Base-by-base conservation (phyloP, 2,797 vertebrate species). In the Coreius guichenoti region DNA sequence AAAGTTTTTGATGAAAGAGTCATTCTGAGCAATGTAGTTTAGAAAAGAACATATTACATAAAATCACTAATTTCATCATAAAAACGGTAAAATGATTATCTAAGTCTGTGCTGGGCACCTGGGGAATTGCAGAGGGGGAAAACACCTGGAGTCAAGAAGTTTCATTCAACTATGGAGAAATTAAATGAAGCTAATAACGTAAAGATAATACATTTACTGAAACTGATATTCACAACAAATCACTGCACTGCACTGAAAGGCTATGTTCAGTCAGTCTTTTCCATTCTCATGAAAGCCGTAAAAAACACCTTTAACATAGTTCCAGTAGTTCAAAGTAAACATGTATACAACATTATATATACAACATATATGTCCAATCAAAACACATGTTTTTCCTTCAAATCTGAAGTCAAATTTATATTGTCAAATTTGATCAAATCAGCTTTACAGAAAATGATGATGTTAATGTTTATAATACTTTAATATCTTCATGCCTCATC, bases 1-100 rank as follows among this genome's bases (percentile, higher is more conserved):
- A n/a, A 45, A 45, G 21, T n/a, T 45, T 26, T 45, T 72, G 29
- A 75, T 23, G 17, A 31, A 54, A 75, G 8, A 33, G 17, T 31
- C 16, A 75, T 75, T 51, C 16, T 75, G 16, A 75, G 45, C 9
- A 74, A 51, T 51, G 29, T 7, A 23, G 17, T 9, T 76, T 39
- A 36, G 73, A 76, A 58, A 77, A 77, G 6, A 58, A 39, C 19
- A 76, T 76, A 54, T 33, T 75, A 54, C 9, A 75, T 31, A 6
- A 75, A 75, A 75, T 21, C 19, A 8, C 16, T 31, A 4, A 17
- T 49, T 14, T 49, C 47, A 49, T 29, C 4, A 31, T 17, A 7
- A 19, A 17, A 47, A 36, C 4, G 19, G 16, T 33, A 19, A 33
- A 19, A n/a, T n/a, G n/a, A n/a, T n/a, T n/a, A n/a, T n/a, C n/a